Conservation (phyloP, 2,888 invertebrate genomes). For the Eremobia ochroleuca region DNA sequence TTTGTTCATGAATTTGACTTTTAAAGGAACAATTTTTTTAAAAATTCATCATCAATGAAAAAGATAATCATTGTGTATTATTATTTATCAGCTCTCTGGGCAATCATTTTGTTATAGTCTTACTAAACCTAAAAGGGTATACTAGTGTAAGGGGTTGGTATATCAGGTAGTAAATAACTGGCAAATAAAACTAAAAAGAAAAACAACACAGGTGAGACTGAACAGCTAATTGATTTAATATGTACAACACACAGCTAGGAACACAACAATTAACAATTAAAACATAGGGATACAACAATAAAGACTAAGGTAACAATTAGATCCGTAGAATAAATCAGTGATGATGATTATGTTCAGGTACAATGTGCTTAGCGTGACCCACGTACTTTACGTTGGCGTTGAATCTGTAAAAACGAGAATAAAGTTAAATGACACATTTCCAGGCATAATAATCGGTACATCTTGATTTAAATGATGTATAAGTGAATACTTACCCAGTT, state of each 20-base stretch:
- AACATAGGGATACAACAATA: no score
- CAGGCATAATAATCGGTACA: background rate
- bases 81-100: background rate
- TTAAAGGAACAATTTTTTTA: no score
- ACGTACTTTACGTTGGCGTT: conserved; percentile 72
- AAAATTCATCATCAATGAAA: no score
- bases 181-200: background rate
- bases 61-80: background rate
- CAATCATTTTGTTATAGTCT: no score
- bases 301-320: background rate
- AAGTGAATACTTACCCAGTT: conserved; percentile 29
- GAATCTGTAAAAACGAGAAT: conserved; percentile 61
- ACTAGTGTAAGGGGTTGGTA: no score
- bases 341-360: conserved; percentile 62
- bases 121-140: background rate
- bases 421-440: rapidly evolving
- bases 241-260: background rate
- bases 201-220: background rate
- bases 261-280: background rate
- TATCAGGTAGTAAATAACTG: no score
- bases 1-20: no score
- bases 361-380: conserved; percentile 69
- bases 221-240: background rate
- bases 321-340: conserved; percentile 36
- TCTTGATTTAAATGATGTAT: no score